Percentiles rank a stretch among this genome's conserved stretches.
phyloP scores from a whole-genome alignment of 2,888 invertebrate species.

The Agrenia bidenticulata region DNA sequence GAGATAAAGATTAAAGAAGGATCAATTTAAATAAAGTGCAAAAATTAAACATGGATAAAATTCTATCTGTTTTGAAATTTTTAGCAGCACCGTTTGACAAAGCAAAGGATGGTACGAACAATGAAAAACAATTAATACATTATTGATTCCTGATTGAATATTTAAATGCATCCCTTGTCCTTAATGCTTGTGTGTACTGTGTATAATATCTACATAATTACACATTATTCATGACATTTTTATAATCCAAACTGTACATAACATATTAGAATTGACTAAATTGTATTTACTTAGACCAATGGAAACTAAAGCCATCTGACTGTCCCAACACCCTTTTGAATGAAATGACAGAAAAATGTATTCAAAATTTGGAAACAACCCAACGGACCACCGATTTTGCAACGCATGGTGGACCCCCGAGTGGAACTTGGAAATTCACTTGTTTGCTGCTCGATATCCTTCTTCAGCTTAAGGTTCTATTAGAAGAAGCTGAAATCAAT shows the following conservation, averaged over 20 bases:
- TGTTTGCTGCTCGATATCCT: slow-evolving; percentile 36
- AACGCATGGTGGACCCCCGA: background rate
- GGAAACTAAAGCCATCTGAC: background rate
- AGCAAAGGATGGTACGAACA: background rate
- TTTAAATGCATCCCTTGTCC: no score
- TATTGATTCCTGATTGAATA: no score
- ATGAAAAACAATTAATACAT: background rate
- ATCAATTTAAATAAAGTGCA: no score
- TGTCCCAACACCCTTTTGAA: background rate
- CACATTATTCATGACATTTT: no score
- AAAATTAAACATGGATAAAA: background rate
- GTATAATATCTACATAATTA: no score
- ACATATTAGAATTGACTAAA: no score
- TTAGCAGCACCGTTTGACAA: background rate
- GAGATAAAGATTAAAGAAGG: no score
- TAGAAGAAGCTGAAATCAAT: slow-evolving; percentile 33
- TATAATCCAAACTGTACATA: no score
- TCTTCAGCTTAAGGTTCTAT: slow-evolving; percentile 19
- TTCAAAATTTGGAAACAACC: background rate
- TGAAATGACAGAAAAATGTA: background rate
- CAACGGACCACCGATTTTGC: background rate
- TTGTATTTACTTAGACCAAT: background rate
- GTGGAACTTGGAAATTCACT: slow-evolving; percentile 33
- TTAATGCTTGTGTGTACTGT: no score
- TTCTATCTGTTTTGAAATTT: background rate